Percentiles rank a stretch among this genome's conserved stretches.
phyloP scores from a whole-genome alignment of 1,140 invertebrate species.

The Drosophila suzukii region DNA sequence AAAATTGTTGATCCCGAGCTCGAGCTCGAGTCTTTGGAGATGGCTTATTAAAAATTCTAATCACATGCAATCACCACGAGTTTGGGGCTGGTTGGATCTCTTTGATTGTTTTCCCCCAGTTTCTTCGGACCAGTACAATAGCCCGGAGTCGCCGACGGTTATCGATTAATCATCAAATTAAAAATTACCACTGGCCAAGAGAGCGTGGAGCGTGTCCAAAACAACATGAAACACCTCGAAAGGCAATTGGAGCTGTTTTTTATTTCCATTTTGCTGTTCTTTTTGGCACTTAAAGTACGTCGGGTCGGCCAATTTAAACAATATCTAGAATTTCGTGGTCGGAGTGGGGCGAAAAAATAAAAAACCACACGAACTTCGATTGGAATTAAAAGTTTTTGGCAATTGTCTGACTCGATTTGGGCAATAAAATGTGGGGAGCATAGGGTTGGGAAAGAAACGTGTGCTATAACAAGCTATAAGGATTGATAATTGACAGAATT shows the following conservation, averaged over 20 bases:
- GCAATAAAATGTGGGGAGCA: slow-evolving; percentile 17
- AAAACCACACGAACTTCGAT: slow-evolving; percentile 61
- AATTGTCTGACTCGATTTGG: slow-evolving; percentile 49
- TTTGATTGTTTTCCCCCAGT: slow-evolving; percentile 18
- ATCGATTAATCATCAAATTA: slow-evolving; percentile 81
- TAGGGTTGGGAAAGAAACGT: slow-evolving; percentile 10
- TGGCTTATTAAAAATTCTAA: slow-evolving; percentile 79
- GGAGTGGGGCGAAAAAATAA: slow-evolving; percentile 23
- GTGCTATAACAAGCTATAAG: slow-evolving; percentile 30
- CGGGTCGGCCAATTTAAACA: slow-evolving; percentile 66
- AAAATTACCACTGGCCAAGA: slow-evolving; percentile 74
- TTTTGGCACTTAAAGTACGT: slow-evolving; percentile 61
- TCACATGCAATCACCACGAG: slow-evolving; percentile 70
- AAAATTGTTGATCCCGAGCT: slow-evolving; percentile 2
- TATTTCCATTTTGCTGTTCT: slow-evolving; percentile 37
- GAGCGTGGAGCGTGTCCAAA: slow-evolving; percentile 74
- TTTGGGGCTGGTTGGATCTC: slow-evolving; percentile 14
- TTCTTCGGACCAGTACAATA: slow-evolving; percentile 51
- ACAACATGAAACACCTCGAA: slow-evolving; percentile 51
- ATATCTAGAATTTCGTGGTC: slow-evolving; percentile 63
- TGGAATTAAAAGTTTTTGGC: slow-evolving; percentile 34
- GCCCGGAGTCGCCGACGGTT: slow-evolving; percentile 69
- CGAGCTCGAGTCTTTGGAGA: slow-evolving; percentile 40
- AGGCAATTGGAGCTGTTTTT: slow-evolving; percentile 46
- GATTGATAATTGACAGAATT: slow-evolving; percentile 48